These are phyloP conservation scores for Phrynosoma platyrhinos DNA, from an alignment of 2,113 vertebrate species.

Conservation along the genomic window DNA sequence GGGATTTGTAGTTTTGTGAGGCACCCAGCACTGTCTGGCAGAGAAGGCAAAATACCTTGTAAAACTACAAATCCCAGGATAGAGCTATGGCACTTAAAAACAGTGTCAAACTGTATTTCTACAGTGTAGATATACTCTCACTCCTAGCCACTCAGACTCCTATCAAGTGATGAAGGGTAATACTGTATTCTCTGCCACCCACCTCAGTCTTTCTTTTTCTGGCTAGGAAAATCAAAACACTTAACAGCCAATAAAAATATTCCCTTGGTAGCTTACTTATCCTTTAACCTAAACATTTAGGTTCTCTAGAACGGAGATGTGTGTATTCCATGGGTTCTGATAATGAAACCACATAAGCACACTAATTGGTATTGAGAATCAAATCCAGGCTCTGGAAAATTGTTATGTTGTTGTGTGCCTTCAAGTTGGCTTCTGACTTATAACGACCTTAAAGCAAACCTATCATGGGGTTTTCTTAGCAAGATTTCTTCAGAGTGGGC, in stretches of 20 bases:
- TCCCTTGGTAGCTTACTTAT: background rate
- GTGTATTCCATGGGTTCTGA: background rate
- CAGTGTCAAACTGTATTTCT: too few species aligned
- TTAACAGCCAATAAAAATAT: background rate
- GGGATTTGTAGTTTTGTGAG: too few species aligned
- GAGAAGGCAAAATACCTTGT: too few species aligned
- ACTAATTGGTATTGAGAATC: background rate
- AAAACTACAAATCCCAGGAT: too few species aligned
- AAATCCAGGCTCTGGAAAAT: background rate
- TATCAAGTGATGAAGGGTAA: background rate
- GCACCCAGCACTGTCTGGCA: too few species aligned
- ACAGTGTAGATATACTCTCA: background rate
- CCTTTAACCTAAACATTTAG: background rate
- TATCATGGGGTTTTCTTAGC: too few species aligned
- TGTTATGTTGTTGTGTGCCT: too few species aligned
- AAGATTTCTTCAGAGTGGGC: too few species aligned
- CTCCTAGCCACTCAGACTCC: background rate
- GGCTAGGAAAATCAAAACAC: background rate
- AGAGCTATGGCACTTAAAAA: too few species aligned
- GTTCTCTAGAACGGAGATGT: background rate
- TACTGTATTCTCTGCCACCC: background rate
- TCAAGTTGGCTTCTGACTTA: too few species aligned
- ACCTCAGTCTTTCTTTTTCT: background rate
- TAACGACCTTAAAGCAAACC: too few species aligned
- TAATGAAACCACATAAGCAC: background rate